Evolutionary conservation across 2,797 vertebrate species (phyloP), one percentile per base, ranked within the genome.

Genomic region (Paguma larvata): DNA sequence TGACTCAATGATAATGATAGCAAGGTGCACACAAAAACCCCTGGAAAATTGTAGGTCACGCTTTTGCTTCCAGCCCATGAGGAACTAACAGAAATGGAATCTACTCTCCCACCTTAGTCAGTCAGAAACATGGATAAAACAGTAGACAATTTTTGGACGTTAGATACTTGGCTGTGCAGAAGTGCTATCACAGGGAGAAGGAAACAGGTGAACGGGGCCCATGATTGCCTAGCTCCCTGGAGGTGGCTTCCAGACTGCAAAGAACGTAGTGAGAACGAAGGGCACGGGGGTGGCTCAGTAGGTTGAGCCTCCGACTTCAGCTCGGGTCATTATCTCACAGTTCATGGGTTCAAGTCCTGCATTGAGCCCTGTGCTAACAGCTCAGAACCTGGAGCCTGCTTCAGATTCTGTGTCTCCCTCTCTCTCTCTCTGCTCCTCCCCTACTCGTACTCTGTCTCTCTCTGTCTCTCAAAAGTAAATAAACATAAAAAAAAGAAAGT

Each of bases 151-250:
- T 14, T 41, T n/a, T n/a, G 70, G 75, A 46, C 34, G 32, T 38
- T 15, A 9, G 12, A 38, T 34, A n/a, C 21, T 12, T 53, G 27
- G 13, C 10, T n/a, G 13, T n/a, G 12, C 79, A 56, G n/a, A 27
- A 12, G 4, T 18, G 1, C n/a, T 41, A 44, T 9, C 53, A 53
- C 23, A 32, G 46, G 51, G 68, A 15, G 5, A 41, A 25, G 46
- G 82, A 19, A n/a, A 62, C 9, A 79, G 46, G 16, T 16, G 5
- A 34, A 19, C 1, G 1, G 9, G 44, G 21, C 12, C 19, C 4
- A 3, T 4, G 15, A 3, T 10, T 1, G 23, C 16, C 48, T 10
- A 10, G 15, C 25, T 5, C 18, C 7, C 15, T 12, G 15, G 38
- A 84, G 27, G 77, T 11, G 15, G 3, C 56, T 30, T 82, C 77